Evolutionary conservation across 2,113 vertebrate genomes (phyloP).

Genomic region (Axis porcinus): DNA sequence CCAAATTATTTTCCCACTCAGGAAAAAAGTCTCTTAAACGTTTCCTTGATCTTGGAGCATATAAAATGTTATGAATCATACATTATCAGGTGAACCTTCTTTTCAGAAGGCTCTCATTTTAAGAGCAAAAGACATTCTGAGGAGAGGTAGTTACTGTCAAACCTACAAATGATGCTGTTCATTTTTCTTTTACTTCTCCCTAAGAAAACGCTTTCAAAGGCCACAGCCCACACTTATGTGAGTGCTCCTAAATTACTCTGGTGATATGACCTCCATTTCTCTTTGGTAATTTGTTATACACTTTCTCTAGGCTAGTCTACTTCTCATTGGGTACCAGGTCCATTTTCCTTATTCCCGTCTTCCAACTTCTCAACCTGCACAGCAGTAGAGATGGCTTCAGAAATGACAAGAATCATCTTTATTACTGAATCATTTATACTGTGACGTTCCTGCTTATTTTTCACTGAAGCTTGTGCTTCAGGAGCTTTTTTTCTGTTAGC

Average conservation of each 20-base stretch:
- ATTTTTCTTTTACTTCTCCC: background rate
- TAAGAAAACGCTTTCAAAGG: background rate
- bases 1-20: background rate
- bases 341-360: background rate
- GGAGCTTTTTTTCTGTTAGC: slow-evolving; percentile 6
- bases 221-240: background rate
- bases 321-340: background rate
- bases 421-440: background rate
- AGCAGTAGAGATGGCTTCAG: background rate
- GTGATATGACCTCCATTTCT: background rate
- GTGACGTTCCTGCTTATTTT: background rate
- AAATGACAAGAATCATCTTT: background rate
- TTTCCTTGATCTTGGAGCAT: background rate
- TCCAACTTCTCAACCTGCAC: background rate
- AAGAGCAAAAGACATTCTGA: background rate
- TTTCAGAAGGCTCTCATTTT: background rate
- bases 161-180: background rate
- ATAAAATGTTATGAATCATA: background rate
- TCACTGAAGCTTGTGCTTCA: background rate
- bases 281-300: background rate
- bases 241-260: background rate
- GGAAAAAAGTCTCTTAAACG: background rate
- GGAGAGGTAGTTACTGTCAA: background rate
- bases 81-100: background rate
- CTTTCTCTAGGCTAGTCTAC: background rate